These are phyloP conservation scores for Haemorhous mexicanus DNA, from an alignment of 2,113 vertebrate species.

Conservation along the genomic window DNA sequence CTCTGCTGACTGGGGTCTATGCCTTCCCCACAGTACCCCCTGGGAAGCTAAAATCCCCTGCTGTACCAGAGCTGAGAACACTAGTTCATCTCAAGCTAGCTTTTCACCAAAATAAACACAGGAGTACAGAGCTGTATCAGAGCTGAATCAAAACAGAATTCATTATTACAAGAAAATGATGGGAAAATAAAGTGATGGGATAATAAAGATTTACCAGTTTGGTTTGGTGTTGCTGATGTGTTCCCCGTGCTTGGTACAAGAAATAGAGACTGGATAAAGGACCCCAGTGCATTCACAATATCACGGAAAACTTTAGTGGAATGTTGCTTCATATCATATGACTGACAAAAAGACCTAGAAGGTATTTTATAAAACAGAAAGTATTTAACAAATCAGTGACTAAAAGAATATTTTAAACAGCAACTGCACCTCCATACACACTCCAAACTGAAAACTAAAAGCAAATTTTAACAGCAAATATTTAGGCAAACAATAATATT, in stretches of 20 bases:
- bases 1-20: background rate
- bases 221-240: slow-evolving; percentile 70
- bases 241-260: slow-evolving; percentile 86
- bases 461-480: background rate
- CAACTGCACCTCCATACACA: background rate
- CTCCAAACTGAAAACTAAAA: background rate
- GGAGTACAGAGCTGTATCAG: background rate
- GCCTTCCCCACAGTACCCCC: background rate
- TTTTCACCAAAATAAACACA: background rate
- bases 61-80: background rate
- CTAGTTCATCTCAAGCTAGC: background rate
- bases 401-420: background rate
- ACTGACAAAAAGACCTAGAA: slow-evolving; percentile 95
- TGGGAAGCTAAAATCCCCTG: background rate
- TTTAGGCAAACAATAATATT: background rate
- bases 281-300: slow-evolving; percentile 96
- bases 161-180: background rate
- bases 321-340: slow-evolving; percentile 98
- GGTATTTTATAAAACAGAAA: slow-evolving; percentile 8
- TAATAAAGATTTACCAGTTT: slow-evolving; percentile 79
- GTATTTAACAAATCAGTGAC: background rate
- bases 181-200: background rate
- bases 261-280: slow-evolving; percentile 98
- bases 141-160: background rate
- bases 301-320: slow-evolving; percentile 99